phyloP scores from a whole-genome alignment of 2,888 invertebrate genomes.

The Melanargia galathea region DNA sequence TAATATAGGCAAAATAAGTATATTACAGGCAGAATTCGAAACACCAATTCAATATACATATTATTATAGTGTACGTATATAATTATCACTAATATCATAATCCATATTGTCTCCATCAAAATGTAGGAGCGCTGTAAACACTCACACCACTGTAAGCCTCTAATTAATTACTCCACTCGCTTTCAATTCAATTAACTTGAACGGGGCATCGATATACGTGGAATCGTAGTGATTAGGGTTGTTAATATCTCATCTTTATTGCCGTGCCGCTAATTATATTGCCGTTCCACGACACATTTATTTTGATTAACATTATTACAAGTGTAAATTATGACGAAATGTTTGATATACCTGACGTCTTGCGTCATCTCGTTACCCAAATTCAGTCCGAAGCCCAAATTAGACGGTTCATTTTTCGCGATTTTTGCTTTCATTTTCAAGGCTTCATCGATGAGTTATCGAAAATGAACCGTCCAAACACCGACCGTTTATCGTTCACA shows the following conservation, averaged over 20 bases:
- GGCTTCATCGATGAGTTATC: no score
- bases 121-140: slow-evolving; percentile 68
- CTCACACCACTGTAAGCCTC: slow-evolving; percentile 70
- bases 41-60: neutral
- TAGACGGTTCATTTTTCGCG: no score
- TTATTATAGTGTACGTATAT: neutral
- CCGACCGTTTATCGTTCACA: no score
- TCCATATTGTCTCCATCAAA: slow-evolving; percentile 46
- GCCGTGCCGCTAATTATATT: neutral
- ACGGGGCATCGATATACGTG: slow-evolving; percentile 75
- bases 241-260: slow-evolving; percentile 65
- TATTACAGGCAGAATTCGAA: no score
- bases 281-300: neutral
- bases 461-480: no score
- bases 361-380: no score
- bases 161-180: slow-evolving; percentile 81
- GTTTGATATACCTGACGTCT: no score
- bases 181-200: slow-evolving; percentile 80
- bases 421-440: no score
- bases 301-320: neutral
- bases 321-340: neutral
- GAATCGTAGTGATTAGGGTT: slow-evolving; percentile 77
- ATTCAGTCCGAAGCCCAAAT: no score
- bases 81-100: slow-evolving; percentile 19
- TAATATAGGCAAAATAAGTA: no score